Percentiles rank a stretch among this genome's conserved stretches.
phyloP scores from a whole-genome alignment of 2,113 vertebrate species.

The Melanocharis versteri region DNA sequence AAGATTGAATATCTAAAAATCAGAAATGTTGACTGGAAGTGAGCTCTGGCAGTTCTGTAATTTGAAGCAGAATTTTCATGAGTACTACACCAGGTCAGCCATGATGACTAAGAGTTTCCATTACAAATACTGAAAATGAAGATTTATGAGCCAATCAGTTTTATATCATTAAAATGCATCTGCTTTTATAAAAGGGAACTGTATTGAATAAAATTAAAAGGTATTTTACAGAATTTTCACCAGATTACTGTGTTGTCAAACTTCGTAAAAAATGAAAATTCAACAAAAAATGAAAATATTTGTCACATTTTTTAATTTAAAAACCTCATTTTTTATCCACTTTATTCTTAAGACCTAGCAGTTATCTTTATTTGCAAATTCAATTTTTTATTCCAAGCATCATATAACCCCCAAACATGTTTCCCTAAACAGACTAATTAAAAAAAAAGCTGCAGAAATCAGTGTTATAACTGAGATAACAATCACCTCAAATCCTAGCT shows the following conservation, averaged over 20 bases:
- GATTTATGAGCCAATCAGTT: not conserved
- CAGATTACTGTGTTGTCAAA: not conserved
- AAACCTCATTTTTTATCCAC: not conserved
- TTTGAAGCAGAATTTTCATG: not conserved
- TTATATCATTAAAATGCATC: not conserved
- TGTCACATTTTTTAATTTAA: not conserved
- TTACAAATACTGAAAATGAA: not conserved
- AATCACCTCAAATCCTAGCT: not conserved
- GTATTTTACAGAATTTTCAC: not conserved
- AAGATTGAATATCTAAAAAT: not conserved
- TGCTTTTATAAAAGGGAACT: not conserved
- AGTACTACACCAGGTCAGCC: not conserved
- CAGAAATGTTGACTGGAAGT: not conserved
- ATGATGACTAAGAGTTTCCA: not conserved
- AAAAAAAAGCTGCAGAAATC: not conserved
- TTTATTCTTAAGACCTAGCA: not conserved
- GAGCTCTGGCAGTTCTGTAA: not conserved
- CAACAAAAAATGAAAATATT: not conserved
- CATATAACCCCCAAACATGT: not conserved
- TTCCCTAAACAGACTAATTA: not conserved
- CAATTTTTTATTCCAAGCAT: not conserved
- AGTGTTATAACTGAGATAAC: not conserved
- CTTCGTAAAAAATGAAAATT: not conserved
- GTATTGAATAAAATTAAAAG: not conserved
- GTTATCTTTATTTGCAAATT: not conserved